Conservation (phyloP, 2,113 vertebrate species). For the Phyllostomus hastatus region DNA sequence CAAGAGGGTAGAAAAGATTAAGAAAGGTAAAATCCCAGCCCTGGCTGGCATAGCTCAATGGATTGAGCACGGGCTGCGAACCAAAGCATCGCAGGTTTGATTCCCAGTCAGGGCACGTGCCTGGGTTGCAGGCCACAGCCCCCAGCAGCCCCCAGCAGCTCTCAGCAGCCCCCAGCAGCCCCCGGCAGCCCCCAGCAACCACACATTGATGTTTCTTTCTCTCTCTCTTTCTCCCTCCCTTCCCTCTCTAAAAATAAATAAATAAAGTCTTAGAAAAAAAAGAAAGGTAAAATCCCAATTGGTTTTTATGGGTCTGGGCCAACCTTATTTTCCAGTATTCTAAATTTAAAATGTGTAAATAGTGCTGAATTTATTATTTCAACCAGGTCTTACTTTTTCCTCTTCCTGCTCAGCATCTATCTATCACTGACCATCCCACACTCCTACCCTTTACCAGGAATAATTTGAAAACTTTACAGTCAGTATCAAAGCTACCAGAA, state of each 20-base stretch:
- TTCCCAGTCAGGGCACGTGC: too few relatives aligned
- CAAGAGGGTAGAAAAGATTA: background rate
- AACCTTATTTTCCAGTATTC: background rate
- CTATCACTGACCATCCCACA: background rate
- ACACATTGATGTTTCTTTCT: too few relatives aligned
- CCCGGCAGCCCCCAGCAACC: too few relatives aligned
- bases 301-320: background rate
- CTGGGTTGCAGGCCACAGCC: too few relatives aligned
- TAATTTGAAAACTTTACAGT: background rate
- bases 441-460: background rate
- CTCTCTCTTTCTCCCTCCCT: too few relatives aligned
- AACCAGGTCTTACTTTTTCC: background rate
- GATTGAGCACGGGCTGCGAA: too few relatives aligned
- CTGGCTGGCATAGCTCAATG: too few relatives aligned
- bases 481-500: background rate
- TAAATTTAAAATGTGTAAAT: background rate
- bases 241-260: too few relatives aligned
- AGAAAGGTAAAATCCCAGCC: background rate
- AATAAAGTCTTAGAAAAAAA: background rate
- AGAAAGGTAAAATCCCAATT: background rate
- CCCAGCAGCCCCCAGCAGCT: too few relatives aligned
- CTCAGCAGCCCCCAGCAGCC: too few relatives aligned
- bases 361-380: background rate
- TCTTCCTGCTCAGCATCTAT: background rate
- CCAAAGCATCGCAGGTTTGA: too few relatives aligned